phyloP scores from a whole-genome alignment of 2,113 vertebrate species.

The Lichenostomus cassidix region DNA sequence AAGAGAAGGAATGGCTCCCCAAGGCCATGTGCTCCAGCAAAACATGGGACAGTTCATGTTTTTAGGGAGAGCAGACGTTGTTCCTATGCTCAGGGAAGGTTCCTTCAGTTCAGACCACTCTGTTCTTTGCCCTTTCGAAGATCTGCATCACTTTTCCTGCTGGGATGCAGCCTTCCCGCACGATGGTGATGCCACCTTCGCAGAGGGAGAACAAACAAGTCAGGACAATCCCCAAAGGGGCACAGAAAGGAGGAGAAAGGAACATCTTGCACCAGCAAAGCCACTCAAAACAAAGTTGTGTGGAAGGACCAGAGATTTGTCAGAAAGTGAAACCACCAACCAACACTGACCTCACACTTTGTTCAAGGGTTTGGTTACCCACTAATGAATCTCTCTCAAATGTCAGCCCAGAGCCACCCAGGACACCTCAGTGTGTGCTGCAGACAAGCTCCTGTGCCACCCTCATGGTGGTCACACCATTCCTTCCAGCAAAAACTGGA shows the following conservation, averaged over 20 bases:
- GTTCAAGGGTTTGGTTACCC: background rate
- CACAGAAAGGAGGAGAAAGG: background rate
- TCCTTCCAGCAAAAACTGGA: background rate
- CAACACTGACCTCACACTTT: background rate
- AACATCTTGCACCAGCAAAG: background rate
- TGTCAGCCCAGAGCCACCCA: background rate
- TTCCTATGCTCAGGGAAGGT: background rate
- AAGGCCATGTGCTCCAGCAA: background rate
- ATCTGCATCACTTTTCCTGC: slow-evolving; percentile 81
- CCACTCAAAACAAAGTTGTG: background rate
- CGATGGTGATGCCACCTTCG: slow-evolving; percentile 79
- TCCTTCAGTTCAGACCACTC: background rate
- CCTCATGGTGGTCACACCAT: background rate
- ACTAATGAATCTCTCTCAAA: background rate
- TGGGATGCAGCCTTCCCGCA: slow-evolving; percentile 88
- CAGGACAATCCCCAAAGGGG: background rate
- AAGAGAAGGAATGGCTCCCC: background rate
- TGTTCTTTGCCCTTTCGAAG: slow-evolving; percentile 82
- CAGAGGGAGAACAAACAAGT: background rate
- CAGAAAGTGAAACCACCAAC: background rate
- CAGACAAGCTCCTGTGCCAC: background rate
- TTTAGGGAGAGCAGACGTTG: accelerated
- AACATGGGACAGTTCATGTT: accelerated
- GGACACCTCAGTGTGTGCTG: background rate
- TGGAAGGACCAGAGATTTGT: background rate